These are phyloP conservation scores for Wiebesia pumilae DNA, from an alignment of 1,140 invertebrate genomes.

Conservation along the genomic window DNA sequence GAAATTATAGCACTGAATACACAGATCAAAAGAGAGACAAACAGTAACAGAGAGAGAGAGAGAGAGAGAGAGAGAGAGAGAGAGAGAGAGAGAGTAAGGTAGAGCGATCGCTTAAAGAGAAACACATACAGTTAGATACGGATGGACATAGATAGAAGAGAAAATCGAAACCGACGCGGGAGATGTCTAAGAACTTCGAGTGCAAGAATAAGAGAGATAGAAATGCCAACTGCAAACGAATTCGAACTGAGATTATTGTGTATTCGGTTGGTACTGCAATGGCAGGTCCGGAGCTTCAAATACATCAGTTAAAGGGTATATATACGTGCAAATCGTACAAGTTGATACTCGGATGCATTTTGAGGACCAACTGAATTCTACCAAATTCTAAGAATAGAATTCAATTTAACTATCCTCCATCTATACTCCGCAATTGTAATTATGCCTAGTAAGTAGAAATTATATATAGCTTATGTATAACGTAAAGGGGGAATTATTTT, in stretches of 20 bases:
- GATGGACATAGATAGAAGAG: slow-evolving; percentile 31
- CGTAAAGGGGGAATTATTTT: too few relatives aligned
- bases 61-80: background rate
- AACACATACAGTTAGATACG: slow-evolving; percentile 5
- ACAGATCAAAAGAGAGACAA: background rate
- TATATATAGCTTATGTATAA: background rate
- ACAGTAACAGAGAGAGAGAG: too few relatives aligned
- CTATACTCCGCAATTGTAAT: too few relatives aligned
- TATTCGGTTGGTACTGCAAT: slow-evolving; percentile 65
- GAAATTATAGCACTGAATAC: background rate
- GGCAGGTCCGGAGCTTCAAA: slow-evolving; percentile 59
- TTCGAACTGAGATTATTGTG: slow-evolving; percentile 62
- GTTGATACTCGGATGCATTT: background rate
- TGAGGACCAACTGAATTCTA: background rate
- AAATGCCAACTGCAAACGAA: slow-evolving; percentile 41
- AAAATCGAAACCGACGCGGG: slow-evolving; percentile 32
- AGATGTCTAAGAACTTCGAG: slow-evolving; percentile 33
- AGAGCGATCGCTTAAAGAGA: background rate
- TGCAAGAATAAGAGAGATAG: slow-evolving; percentile 37
- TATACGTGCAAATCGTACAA: slow-evolving; percentile 18
- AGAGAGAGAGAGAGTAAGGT: background rate
- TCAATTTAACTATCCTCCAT: background rate
- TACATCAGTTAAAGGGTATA: slow-evolving; percentile 67
- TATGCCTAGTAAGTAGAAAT: background rate
- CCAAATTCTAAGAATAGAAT: background rate